Percentiles rank a stretch among this genome's conserved stretches.
These are phyloP conservation scores for Oryzias sinensis DNA, from an alignment of 2,797 vertebrate genomes.

Conservation along the genomic window DNA sequence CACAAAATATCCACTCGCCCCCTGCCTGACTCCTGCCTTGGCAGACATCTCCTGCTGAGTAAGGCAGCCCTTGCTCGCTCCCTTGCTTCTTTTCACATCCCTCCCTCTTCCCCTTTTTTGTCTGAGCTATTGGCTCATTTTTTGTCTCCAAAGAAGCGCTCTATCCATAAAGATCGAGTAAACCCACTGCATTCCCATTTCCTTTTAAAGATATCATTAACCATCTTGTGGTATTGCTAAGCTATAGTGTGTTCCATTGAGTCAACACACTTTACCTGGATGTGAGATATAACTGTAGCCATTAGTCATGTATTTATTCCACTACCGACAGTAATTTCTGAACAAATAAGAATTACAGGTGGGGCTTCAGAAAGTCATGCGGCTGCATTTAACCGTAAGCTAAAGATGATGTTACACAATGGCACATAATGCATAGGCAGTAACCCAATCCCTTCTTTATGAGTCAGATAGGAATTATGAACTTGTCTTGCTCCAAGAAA, in stretches of 20 bases:
- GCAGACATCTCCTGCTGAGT: slow-evolving; percentile 76
- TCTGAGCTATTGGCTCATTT: slow-evolving; percentile 29
- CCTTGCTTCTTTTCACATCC: slow-evolving; percentile 35
- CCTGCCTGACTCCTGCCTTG: slow-evolving; percentile 70
- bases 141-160: slow-evolving; percentile 21
- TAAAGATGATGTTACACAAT: slow-evolving; percentile 59
- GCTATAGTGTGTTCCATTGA: slow-evolving; percentile 33
- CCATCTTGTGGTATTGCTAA: slow-evolving; percentile 27
- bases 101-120: slow-evolving; percentile 28
- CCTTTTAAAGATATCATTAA: slow-evolving; percentile 20
- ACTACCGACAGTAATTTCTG: slow-evolving; percentile 58
- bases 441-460: slow-evolving; percentile 28
- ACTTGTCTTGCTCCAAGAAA: slow-evolving; percentile 19
- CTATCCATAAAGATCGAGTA: slow-evolving; percentile 26
- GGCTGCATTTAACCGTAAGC: slow-evolving; percentile 51
- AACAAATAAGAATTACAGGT: slow-evolving; percentile 62
- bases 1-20: slow-evolving; percentile 49
- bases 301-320: slow-evolving; percentile 66
- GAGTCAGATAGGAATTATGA: slow-evolving; percentile 50
- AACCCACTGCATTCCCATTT: slow-evolving; percentile 32
- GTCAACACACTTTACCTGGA: slow-evolving; percentile 59
- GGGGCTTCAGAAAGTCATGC: slow-evolving; percentile 43
- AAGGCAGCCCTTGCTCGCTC: slow-evolving; percentile 57
- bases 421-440: slow-evolving; percentile 16
- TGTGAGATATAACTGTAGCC: slow-evolving; percentile 51